Conservation (phyloP, 2,888 invertebrate species). For the Aphrophora alni region DNA sequence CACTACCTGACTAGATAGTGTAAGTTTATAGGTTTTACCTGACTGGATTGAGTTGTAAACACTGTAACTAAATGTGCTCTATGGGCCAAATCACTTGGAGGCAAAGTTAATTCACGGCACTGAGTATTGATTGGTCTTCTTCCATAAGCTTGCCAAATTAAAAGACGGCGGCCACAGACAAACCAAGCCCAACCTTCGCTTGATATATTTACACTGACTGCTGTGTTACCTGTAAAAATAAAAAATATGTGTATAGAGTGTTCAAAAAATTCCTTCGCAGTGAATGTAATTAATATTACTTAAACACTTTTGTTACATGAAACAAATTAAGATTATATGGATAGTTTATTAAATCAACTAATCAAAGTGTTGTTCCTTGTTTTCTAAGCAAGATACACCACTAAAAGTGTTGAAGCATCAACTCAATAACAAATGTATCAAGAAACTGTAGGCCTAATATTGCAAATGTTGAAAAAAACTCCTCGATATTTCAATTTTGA, state of each 20-base stretch:
- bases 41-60: constrained; percentile 64
- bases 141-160: constrained; percentile 75
- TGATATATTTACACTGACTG: constrained; percentile 69
- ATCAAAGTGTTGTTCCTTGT: too few relatives aligned
- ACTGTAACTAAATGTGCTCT: constrained; percentile 83
- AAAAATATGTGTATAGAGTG: too few relatives aligned
- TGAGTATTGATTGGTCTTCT: constrained; percentile 59
- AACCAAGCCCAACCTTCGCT: constrained; percentile 82
- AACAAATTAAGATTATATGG: too few relatives aligned
- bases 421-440: too few relatives aligned
- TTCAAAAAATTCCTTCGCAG: constrained; percentile 55
- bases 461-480: too few relatives aligned
- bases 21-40: too few relatives aligned
- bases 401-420: too few relatives aligned
- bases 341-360: too few relatives aligned
- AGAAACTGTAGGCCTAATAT: too few relatives aligned
- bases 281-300: neutral
- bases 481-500: too few relatives aligned
- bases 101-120: constrained; percentile 85
- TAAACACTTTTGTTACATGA: constrained; percentile 56
- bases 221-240: constrained; percentile 56
- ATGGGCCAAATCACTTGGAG: constrained; percentile 91
- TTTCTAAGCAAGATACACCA: too few relatives aligned
- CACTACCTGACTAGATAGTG: too few relatives aligned
- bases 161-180: constrained; percentile 81